Evolutionary conservation across 1,140 invertebrate genomes (phyloP), one percentile per base, ranked within the genome.

Genomic region (Halictus rubicundus): DNA sequence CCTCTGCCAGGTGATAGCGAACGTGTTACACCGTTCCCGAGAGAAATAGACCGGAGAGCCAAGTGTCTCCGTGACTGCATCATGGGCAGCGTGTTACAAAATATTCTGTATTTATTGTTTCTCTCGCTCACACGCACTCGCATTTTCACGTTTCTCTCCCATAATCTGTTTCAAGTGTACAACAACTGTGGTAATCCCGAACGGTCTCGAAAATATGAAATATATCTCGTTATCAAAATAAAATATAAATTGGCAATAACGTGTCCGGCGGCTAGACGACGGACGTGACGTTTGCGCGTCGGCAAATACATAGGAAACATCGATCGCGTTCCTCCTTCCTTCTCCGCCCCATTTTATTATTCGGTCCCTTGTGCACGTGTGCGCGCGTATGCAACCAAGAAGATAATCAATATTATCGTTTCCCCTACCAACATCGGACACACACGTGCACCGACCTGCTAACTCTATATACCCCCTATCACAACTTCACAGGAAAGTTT

Each of bases 191-290:
- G 14, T 83, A 85, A 83, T 81, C 76, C 54, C 65, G 69, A 86
- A 64, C 52, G 57, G 82, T 63, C 37, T 87, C 76, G 61, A 85
- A 85, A 90, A 89, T 90, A 88, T 81, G 81, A 88, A 88, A 88
- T 77, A 81, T 78, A 79, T 90, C 79, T 84, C 72, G 70, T 81
- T 89, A 89, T 90, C 87, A 89, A 90, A 89, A 90, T 90, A 90
- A 90, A 90, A 89, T 89, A 90, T 90, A 89, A 89, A 89, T 79
- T 69, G 83, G 88, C 89, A 87, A 89, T 89, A 89, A 89, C 89
- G 87, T 82, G 3, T 32, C 32, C 32, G 32, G 65, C 78, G 60
- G 57, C 70, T 82, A 81, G 73, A 73, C 82, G 71, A 72, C 32
- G 32, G 32, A 32, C 5, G n/a, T n/a, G 54, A 78, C 78, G 72